Base-by-base conservation (phyloP, 2,797 vertebrate genomes). In the Darevskia mixta region DNA sequence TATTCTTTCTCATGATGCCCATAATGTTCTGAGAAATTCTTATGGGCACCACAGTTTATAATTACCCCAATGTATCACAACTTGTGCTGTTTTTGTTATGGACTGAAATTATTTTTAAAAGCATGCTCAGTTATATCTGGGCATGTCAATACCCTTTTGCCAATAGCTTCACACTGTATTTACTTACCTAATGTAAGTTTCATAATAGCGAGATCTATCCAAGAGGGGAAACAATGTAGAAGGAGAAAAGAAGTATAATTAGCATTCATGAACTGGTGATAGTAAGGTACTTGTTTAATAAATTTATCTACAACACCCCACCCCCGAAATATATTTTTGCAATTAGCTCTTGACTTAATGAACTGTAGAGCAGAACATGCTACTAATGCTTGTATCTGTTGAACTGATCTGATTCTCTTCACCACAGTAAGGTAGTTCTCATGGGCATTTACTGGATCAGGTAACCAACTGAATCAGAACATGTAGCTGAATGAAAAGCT, bases 151-250 rank as follows among this genome's bases (percentile, higher is more conserved):
- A 38, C 13, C 17, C 18, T 82, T 81, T 27, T 77, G 5, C 10
- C 23, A 83, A 55, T n/a, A 71, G 6, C 35, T 55, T 85, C 90
- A 41, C 49, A 1, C 43, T 87, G 5, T 3, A 92, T 89, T 88
- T 96, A 99, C 99, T 97, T 98, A 99, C 99, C 98, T 98, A 98
- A 99, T 96, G 92, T 99, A 99, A 95, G 98, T 97, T 98, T 99
- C 98, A 97, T 98, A 99, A 98, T 99, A 99, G 97, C 98, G 99
- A 94, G 98, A 98, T 98, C 99, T 99, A 97, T 97, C 98, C 98
- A 96, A 97, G 97, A 96, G 97, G 96, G 89, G 96, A 93, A 93
- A 88, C 93, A 94, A 94, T 93, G 27, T 55, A 86, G 86, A 90
- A 75, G 89, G 89, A 94, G 94, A 95, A 87, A 81, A 93, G 89